Base-by-base conservation (phyloP, 2,113 vertebrate genomes). In the Chaetodon trifascialis region DNA sequence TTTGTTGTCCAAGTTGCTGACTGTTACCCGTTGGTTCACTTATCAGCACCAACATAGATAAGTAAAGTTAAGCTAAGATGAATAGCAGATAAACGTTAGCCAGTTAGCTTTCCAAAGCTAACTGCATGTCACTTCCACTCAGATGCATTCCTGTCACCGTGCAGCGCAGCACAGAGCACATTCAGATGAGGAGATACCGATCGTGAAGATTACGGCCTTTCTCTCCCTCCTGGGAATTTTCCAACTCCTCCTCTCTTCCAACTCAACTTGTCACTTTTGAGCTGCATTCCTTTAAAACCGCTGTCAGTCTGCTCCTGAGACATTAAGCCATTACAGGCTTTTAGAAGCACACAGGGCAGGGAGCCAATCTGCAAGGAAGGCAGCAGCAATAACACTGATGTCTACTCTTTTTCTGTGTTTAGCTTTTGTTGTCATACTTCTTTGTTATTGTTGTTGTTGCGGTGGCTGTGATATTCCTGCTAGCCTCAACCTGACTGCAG, bases 241-340 rank as follows among this genome's bases (percentile, higher is more conserved):
- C 72, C 1, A 30, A 40, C 4, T 52, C 67, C 16, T 8, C 2
- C n/a, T n/a, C n/a, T n/a, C n/a, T n/a, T n/a, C n/a, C n/a, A n/a
- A n/a, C n/a, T n/a, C n/a, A n/a, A 21, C 17, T 38, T 11, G 38
- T 63, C 30, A 51, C 19, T 73, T 46, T n/a, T 44, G 19, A 64
- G 7, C 17, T 55, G 16, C 63, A 73, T 73, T 34, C 55, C 44
- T 47, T 30, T 59, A 19, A 71, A 54, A 55, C 30, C 11, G 60
- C 34, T 23, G 47, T 47, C 47, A 70, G 58, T 42, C 73, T 11
- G 25, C 46, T 19, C 42, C 11, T 52, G 40, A 69, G 51, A 63
- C 75, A 49, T 71, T 46, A 21, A 74, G 59, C 4, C 36, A 34
- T 82, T 75, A 73, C 11, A 60, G 34, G 42, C 42, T 58, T 56